phyloP scores from a whole-genome alignment of 2,888 invertebrate species.

The Tupiocoris notatus region DNA sequence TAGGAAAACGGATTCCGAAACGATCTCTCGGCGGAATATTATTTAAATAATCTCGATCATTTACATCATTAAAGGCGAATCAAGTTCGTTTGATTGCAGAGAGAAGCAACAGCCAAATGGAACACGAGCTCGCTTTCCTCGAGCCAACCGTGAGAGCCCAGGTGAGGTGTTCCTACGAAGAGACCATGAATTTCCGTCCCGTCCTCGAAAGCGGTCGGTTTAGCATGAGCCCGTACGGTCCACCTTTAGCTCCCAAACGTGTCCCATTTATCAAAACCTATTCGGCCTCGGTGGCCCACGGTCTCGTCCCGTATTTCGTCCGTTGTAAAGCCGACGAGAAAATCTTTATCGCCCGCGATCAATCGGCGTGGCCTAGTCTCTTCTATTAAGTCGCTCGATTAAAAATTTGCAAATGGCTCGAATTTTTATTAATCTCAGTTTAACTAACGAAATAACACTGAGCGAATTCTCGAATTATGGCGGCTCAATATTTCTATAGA shows the following conservation, averaged over 20 bases:
- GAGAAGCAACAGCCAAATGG: constrained; percentile 20
- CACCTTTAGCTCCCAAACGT: constrained; percentile 13
- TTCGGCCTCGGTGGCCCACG: constrained; percentile 15
- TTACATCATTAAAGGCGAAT: neutral
- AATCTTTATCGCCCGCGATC: constrained; percentile 28
- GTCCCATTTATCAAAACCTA: constrained; percentile 19
- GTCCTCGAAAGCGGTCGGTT: constrained; percentile 17
- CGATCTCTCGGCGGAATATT: too few species aligned
- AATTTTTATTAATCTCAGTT: too few species aligned
- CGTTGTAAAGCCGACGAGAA: constrained; percentile 21
- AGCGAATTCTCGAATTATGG: too few species aligned
- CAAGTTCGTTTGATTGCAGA: neutral
- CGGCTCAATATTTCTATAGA: too few species aligned
- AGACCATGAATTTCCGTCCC: constrained; percentile 2
- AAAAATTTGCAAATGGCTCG: too few species aligned
- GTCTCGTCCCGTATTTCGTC: constrained; percentile 21
- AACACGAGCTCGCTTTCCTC: constrained; percentile 17
- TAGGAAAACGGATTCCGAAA: too few species aligned
- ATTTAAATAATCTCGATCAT: too few species aligned
- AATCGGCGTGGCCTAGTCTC: constrained; percentile 33
- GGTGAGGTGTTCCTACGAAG: constrained; percentile 17
- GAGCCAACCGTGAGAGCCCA: constrained; percentile 8
- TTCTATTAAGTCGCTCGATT: too few species aligned
- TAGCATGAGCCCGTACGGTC: constrained; percentile 29
- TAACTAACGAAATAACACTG: too few species aligned